phyloP scores from a whole-genome alignment of 2,797 vertebrate genomes.

The Ciconia nigra region DNA sequence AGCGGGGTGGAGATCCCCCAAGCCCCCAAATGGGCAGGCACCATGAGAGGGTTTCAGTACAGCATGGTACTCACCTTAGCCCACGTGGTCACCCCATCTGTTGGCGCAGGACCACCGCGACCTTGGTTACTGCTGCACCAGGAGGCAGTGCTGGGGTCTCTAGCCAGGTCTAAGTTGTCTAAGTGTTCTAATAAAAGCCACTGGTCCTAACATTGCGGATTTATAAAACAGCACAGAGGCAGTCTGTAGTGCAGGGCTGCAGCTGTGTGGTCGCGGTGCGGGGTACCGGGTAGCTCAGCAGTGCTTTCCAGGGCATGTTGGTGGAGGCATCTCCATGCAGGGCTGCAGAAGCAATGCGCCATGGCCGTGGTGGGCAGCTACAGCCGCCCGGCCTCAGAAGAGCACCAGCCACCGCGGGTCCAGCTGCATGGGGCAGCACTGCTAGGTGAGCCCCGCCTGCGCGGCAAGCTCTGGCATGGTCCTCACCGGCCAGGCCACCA shows the following conservation, averaged over 20 bases:
- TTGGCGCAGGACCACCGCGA: not conserved
- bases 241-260: not conserved
- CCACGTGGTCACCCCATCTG: accelerated
- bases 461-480: accelerated
- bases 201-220: not conserved
- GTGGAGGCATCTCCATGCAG: not conserved
- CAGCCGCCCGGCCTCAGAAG: accelerated
- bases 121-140: not conserved
- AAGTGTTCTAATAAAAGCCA: not conserved
- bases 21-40: not conserved
- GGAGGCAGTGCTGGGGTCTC: not conserved
- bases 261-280: not conserved
- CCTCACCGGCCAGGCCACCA: accelerated
- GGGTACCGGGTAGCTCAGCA: not conserved
- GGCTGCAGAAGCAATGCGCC: not conserved
- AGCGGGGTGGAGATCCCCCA: not conserved
- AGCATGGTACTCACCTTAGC: not conserved
- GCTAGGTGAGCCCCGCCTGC: accelerated
- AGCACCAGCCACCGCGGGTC: accelerated
- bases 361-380: accelerated
- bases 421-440: not conserved
- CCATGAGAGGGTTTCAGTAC: accelerated
- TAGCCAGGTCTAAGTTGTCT: not conserved
- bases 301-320: not conserved
- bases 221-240: not conserved